Evolutionary conservation across 2,888 invertebrate genomes (phyloP), one percentile per base, ranked within the genome.

Genomic region (Camponotus fellah): DNA sequence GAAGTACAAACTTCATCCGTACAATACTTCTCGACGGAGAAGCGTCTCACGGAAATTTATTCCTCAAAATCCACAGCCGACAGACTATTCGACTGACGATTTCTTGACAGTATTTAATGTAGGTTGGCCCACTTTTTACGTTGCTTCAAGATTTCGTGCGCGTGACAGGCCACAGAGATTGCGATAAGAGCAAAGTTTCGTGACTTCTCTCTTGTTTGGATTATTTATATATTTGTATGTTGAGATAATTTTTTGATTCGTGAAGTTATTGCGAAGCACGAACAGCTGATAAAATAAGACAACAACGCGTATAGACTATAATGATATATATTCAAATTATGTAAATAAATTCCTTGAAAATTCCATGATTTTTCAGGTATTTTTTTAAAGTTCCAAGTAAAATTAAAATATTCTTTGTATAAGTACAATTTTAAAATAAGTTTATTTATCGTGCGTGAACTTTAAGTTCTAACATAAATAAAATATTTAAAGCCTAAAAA

Each of bases 201-300:
- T 64, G 84, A 84, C 64, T 82, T 64, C 49, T n/a, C 6, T n/a
- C 49, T 82, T 82, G 82, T 87, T 87, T 86, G 71, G 77, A 68
- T 64, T 62, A 74, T 85, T 82, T 85, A 87, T 65, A 40, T 62
- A 74, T 84, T 74, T 58, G 66, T 74, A 66, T 26, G 32, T 12
- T 43, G 8, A 32, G 26, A 26, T 14, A 72, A 62, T 79, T 85
- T 49, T 56, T 53, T 53, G 0, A 32, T 37, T 8, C 2, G 21
- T 62, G 56, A 79, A 72, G 58, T 69, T 71, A 58, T n/a, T 46
- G n/a, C 32, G 32, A 8, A 12, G 40, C 72, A 56, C 69, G 76
- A 53, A 56, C 60, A 14, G 37, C 60, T 21, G 40, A 37, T 32
- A 10, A 40, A 71, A 84, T 81, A 84, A 66, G 62, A 58, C 46